Base-by-base conservation (phyloP, 2,888 invertebrate species). In the Brachypalpus laphriformis region DNA sequence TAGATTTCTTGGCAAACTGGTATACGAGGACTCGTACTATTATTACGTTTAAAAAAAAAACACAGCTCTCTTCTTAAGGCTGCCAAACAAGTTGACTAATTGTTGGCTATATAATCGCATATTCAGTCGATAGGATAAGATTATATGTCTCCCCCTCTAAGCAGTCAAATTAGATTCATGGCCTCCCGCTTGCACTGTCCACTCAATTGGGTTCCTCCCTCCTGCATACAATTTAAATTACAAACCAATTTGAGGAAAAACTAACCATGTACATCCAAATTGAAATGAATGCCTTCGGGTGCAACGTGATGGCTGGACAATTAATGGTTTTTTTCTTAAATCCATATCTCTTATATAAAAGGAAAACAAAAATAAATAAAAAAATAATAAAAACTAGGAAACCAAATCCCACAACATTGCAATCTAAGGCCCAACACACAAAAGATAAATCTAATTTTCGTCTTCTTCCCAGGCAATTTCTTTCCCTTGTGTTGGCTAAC, bases 391-490 rank as follows among this genome's bases (percentile, higher is more conserved):
- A 51, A 54, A n/a, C n/a, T n/a, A n/a, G n/a, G n/a, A n/a, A 57
- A 34, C 18, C 22, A 49, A 54, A 54, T 59, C 71, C 51, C 68
- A 65, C 63, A 74, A 70, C 70, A 77, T 31, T 77, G 77, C 68
- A 77, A 70, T 77, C 59, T 77, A 70, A 61, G 68, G 37, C 47
- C 68, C 72, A 74, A 81, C n/a, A 66, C 54, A 77, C 63, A 83
- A 80, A 70, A 83, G 80, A 83, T 76, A 86, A 86, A 86, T 86
- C 86, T 86, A 86, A 86, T 86, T 82, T 86, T 77, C 70, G 49
- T 82, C 71, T 77, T 82, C 68, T 76, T 82, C 86, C 86, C 85
- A 81, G 76, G 71, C 81, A 86, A 81, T 81, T 78, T 78, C 70
- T 63, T 77, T 77, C 59, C 63, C 80, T 71, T 71, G 61, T 51